A percentile compares a stretch with the other conserved stretches of the same genome.
phyloP scores from a whole-genome alignment of 1,140 invertebrate genomes.

The Drosophila murphyi region DNA sequence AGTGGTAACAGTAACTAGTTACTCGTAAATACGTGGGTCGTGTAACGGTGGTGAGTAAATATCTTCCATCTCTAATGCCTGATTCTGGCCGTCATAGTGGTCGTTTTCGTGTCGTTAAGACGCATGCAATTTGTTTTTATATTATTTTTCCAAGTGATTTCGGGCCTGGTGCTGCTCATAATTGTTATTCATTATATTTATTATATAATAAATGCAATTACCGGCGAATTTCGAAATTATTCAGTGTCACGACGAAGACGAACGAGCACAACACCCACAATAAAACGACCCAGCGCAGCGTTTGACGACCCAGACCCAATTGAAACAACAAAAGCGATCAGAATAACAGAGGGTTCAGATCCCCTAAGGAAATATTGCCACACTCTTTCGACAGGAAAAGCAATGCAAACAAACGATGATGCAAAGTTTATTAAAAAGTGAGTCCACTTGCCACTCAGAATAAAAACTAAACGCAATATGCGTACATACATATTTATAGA shows the following conservation, averaged over 20 bases:
- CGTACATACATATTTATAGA: constrained; percentile 5
- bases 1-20: neutral
- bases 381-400: constrained; percentile 26
- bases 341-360: constrained; percentile 25
- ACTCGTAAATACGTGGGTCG: neutral
- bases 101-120: constrained; percentile 33
- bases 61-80: neutral
- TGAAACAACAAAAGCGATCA: constrained; percentile 20
- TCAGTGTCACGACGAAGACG: neutral
- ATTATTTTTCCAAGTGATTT: constrained; percentile 76
- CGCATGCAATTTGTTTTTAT: constrained; percentile 80
- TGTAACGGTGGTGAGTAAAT: neutral
- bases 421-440: constrained; percentile 87
- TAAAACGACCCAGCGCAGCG: constrained; percentile 29
- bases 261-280: constrained; percentile 9
- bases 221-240: constrained; percentile 54
- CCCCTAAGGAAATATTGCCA: constrained; percentile 29
- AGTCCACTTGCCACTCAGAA: constrained; percentile 52
- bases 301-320: constrained; percentile 11
- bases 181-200: constrained; percentile 83
- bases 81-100: constrained; percentile 7
- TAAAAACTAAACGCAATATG: neutral
- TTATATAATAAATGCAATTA: constrained; percentile 82
- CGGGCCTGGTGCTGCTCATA: constrained; percentile 75
- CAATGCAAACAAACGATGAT: constrained; percentile 86